A percentile compares a stretch with the other conserved stretches of the same genome.
Conservation (phyloP, 2,797 vertebrate species). For the Cyclura pinguis region DNA sequence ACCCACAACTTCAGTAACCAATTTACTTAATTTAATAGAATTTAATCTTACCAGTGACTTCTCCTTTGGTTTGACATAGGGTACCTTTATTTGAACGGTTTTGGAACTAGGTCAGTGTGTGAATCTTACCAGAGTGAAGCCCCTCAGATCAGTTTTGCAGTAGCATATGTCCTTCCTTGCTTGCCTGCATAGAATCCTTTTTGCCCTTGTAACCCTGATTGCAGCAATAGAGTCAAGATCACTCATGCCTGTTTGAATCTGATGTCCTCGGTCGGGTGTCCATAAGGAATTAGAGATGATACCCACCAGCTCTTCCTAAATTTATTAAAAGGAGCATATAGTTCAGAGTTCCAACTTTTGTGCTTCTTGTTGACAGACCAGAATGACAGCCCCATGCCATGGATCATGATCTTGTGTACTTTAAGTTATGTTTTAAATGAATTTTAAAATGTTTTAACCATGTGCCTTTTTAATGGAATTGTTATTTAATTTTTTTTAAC, state of each 20-base stretch:
- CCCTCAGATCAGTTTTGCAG: neutral
- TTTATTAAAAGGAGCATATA: neutral
- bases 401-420: too few species aligned
- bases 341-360: too few species aligned
- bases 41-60: neutral
- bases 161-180: neutral
- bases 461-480: too few species aligned
- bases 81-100: neutral
- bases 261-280: neutral
- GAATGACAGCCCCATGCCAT: neutral
- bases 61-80: neutral
- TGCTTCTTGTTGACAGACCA: neutral
- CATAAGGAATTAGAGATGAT: neutral
- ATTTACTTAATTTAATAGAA: neutral
- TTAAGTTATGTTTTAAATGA: too few species aligned
- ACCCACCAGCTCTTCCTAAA: neutral
- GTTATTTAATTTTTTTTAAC: too few species aligned
- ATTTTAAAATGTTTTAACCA: too few species aligned
- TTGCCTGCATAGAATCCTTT: neutral
- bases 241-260: neutral
- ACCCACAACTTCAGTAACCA: neutral
- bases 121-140: neutral
- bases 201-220: neutral
- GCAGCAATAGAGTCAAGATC: neutral
- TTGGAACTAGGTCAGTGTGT: neutral